A percentile compares a stretch with the other conserved stretches of the same genome.
Conservation (phyloP, 1,140 invertebrate genomes). For the Bombyx mori region ASM3026992v2 NC_085122.1:11650501-11651000, state of each 20-base stretch:
- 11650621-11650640: conserved; percentile 62
- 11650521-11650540: conserved; percentile 52
- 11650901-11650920: conserved; percentile 53
- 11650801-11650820: conserved; percentile 52
- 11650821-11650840: conserved; percentile 78
- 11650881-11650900: conserved; percentile 77
- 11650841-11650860: conserved; percentile 83
- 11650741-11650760: conserved; percentile 68
- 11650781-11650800: conserved; percentile 64
- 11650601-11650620: conserved; percentile 68
- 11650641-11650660: conserved; percentile 65
- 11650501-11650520: conserved; percentile 58
- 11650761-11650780: conserved; percentile 65
- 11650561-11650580: conserved; percentile 65
- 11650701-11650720: conserved; percentile 61
- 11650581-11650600: conserved; percentile 67
- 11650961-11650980: conserved; percentile 54
- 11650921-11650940: conserved; percentile 59
- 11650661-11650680: conserved; percentile 61
- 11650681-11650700: conserved; percentile 64
- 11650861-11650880: conserved; percentile 85
- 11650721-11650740: conserved; percentile 64
- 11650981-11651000: conserved; percentile 73
- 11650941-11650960: conserved; percentile 47
- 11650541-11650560: conserved; percentile 56